Evolutionary conservation across 2,888 invertebrate genomes (phyloP).

Genomic region (Watsonalla binaria): DNA sequence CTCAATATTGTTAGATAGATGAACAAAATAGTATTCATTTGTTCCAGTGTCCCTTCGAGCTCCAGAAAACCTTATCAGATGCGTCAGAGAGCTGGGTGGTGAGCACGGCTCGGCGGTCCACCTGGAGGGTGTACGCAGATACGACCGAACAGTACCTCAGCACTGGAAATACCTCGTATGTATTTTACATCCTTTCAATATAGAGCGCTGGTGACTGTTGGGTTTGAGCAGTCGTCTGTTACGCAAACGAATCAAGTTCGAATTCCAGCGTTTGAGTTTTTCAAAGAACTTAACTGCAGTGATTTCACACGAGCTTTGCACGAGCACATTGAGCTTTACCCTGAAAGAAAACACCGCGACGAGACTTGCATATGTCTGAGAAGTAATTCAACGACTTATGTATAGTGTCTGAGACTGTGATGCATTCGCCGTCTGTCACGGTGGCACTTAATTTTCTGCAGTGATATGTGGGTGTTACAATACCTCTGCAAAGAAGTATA

Average conservation of each 20-base stretch:
- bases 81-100: conserved; percentile 59
- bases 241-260: not conserved
- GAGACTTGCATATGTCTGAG: too few species aligned
- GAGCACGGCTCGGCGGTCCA: conserved; percentile 70
- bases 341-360: not conserved
- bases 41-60: conserved; percentile 82
- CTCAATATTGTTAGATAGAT: too few species aligned
- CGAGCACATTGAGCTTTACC: not conserved
- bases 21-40: conserved; percentile 2
- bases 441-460: too few species aligned
- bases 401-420: too few species aligned
- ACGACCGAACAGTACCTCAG: conserved; percentile 65
- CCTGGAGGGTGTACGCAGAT: conserved; percentile 77
- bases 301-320: too few species aligned
- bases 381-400: too few species aligned
- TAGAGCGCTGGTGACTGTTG: too few species aligned
- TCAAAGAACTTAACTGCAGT: not conserved
- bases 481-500: too few species aligned
- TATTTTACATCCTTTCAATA: not conserved
- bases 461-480: too few species aligned
- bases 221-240: too few species aligned
- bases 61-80: conserved; percentile 57
- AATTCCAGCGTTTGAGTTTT: not conserved
- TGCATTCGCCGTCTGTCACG: too few species aligned
- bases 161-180: conserved; percentile 60